A percentile compares a stretch with the other conserved stretches of the same genome.
Conservation (phyloP, 2,888 invertebrate genomes). For the Salpingus planirostris region DNA sequence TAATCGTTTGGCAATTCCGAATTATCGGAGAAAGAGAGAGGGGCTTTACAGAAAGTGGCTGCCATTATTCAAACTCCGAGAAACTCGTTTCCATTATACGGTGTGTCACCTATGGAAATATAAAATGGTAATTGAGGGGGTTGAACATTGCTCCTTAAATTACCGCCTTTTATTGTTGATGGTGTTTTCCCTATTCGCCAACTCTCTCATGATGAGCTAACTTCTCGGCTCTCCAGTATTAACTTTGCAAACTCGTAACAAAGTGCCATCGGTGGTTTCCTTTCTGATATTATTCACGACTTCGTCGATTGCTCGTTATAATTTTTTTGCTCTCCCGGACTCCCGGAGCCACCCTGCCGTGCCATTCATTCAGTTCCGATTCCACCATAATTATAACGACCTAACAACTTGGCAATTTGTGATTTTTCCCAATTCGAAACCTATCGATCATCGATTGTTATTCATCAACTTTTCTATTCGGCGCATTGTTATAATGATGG, state of each 20-base stretch:
- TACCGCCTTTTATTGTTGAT: conserved; percentile 16
- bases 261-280: conserved; percentile 18
- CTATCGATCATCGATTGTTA: no score
- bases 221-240: conserved; percentile 13
- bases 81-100: conserved; percentile 7
- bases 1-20: no score
- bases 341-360: no score
- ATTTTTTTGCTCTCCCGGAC: no score
- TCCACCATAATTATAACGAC: no score
- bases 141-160: conserved; percentile 13
- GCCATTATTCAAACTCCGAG: background rate
- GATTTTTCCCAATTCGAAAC: no score
- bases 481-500: no score
- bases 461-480: no score
- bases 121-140: conserved; percentile 17
- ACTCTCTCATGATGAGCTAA: conserved; percentile 14
- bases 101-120: conserved; percentile 14
- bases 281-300: conserved; percentile 16
- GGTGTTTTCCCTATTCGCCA: conserved; percentile 13
- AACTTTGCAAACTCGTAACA: conserved; percentile 17
- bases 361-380: no score
- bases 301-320: conserved; percentile 15
- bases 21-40: no score
- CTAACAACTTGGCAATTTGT: no score
- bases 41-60: no score